Evolutionary conservation across 2,113 vertebrate species (phyloP), one percentile per base, ranked within the genome.

Genomic region (Martes martes): DNA sequence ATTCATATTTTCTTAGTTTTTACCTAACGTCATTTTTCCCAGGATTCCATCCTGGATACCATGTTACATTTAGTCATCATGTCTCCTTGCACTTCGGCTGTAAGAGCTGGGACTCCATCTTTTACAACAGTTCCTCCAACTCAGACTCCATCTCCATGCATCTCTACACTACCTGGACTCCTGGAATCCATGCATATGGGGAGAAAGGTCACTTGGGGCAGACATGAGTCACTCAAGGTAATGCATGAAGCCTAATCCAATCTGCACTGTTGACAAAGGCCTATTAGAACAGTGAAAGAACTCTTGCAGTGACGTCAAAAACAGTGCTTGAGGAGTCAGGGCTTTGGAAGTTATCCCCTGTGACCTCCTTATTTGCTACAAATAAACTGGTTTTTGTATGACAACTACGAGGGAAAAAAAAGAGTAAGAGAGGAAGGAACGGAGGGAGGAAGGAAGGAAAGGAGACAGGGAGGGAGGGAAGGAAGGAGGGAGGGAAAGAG

Each of bases 1-100:
- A 89, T 80, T 94, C 15, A 9, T 63, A 52, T 89, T 36, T 6
- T 31, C 63, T 92, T 42, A 33, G 33, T 33, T 85, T 83, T 93
- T 55, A 93, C 10, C 81, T 33, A 45, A 73, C 21, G 36, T 57
- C 36, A 31, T 73, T 73, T 59, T 80, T 31, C 45, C 36, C 14
- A 33, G 8, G 52, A 69, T 47, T 39, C 71, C 50, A 52, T 24
- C 33, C 26, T 80, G 21, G n/a, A 28, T 57, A 59, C n/a, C 52
- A 45, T 28, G 23, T 71, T 18, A 86, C 69, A 50, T 59, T 65
- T 95, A 73, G 18, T 85, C 26, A 15, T 26, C 59, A 11, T 15
- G 42, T 91, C 65, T 65, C 81, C 63, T 61, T 85, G 39, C 39
- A 52, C 52, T 85, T 50, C n/a, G 14, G n/a, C 24, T 90, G 2